phyloP scores from a whole-genome alignment of 2,113 vertebrate species.

The Aleadryas rufinucha region DNA sequence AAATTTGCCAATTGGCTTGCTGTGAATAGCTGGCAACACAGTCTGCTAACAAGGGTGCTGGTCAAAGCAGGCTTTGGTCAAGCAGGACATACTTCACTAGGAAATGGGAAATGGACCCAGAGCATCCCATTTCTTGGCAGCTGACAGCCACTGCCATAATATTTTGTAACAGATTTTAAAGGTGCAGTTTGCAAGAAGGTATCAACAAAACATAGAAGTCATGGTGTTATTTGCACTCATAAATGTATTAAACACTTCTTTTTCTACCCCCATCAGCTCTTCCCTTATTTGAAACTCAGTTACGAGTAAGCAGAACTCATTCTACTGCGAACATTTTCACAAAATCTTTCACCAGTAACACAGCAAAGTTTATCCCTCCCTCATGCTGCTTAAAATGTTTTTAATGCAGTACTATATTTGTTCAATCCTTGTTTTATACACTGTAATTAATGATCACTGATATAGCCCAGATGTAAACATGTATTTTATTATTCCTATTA shows the following conservation, averaged over 20 bases:
- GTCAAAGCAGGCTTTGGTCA: not conserved
- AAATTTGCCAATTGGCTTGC: not conserved
- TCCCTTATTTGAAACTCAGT: not conserved
- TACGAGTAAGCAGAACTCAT: not conserved
- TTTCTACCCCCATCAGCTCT: not conserved
- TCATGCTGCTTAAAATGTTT: not conserved
- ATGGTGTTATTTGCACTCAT: not conserved
- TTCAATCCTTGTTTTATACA: not conserved
- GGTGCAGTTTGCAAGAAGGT: not conserved
- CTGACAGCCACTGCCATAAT: not conserved
- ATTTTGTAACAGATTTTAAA: not conserved
- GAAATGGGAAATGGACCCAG: not conserved
- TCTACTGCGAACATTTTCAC: not conserved
- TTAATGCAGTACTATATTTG: not conserved
- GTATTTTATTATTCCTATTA: not conserved
- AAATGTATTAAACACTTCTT: not conserved
- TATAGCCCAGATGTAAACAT: not conserved
- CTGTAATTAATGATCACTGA: not conserved
- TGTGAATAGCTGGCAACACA: not conserved
- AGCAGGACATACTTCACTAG: not conserved
- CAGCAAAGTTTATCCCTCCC: not conserved
- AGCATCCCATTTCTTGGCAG: not conserved
- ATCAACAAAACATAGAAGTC: not conserved
- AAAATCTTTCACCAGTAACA: not conserved
- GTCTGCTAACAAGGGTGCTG: rapidly evolving